Percentiles rank a stretch among this genome's conserved stretches.
phyloP scores from a whole-genome alignment of 2,888 invertebrate genomes.

The Eupsilia transversa region DNA sequence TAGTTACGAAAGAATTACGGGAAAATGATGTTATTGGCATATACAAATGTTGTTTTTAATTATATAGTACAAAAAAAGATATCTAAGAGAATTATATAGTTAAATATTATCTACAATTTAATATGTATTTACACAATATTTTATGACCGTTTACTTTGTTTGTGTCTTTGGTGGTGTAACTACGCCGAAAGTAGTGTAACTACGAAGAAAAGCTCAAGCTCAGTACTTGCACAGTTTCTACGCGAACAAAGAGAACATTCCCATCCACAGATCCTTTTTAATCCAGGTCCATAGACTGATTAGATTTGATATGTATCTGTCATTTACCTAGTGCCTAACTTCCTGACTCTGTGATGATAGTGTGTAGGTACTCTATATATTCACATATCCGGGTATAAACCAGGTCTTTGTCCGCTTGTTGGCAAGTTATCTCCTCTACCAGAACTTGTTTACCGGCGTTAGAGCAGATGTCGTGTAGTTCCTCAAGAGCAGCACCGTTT shows the following conservation, averaged over 20 bases:
- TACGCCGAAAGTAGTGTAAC: too few species aligned
- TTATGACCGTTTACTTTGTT: background rate
- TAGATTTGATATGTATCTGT: background rate
- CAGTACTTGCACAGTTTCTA: too few species aligned
- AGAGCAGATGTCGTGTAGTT: slow-evolving; percentile 77
- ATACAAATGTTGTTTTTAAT: background rate
- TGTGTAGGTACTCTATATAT: slow-evolving; percentile 4
- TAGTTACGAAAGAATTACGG: background rate
- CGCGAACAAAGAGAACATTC: background rate
- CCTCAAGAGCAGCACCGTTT: slow-evolving; percentile 69
- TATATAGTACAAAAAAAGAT: too few species aligned
- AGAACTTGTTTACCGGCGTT: slow-evolving; percentile 52
- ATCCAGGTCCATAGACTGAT: background rate
- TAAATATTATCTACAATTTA: too few species aligned
- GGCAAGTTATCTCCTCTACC: slow-evolving; percentile 13
- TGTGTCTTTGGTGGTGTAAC: background rate
- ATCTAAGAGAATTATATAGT: too few species aligned
- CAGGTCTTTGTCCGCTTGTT: background rate
- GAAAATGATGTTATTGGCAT: background rate
- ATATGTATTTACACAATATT: background rate
- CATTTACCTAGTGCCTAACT: background rate
- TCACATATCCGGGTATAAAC: slow-evolving; percentile 34
- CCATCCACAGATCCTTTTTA: background rate
- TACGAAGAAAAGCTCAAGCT: background rate
- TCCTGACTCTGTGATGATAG: too few species aligned